phyloP scores from a whole-genome alignment of 2,113 vertebrate genomes.

The Sinosuthora webbiana region DNA sequence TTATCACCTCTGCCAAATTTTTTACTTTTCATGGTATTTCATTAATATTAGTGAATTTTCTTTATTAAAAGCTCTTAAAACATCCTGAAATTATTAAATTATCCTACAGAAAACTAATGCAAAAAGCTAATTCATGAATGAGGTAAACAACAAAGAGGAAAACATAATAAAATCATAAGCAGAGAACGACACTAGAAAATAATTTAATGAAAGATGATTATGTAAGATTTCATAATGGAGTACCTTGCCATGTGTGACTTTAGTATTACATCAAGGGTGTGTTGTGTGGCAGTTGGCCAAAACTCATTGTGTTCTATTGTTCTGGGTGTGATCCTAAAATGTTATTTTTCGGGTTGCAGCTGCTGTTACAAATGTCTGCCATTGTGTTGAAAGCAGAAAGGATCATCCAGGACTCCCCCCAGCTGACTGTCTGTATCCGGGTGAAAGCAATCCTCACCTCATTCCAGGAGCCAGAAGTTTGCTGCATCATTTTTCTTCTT shows the following conservation, averaged over 20 bases:
- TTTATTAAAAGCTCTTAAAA: background rate
- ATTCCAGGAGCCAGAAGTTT: background rate
- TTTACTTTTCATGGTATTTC: background rate
- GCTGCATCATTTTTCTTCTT: background rate
- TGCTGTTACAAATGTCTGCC: background rate
- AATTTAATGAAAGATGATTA: background rate
- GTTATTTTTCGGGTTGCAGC: background rate
- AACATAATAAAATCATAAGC: background rate
- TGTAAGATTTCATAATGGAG: constrained; percentile 36
- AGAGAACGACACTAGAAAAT: background rate
- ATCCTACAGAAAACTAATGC: background rate
- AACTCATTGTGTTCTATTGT: background rate
- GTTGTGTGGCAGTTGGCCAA: background rate
- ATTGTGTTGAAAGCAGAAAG: fast-evolving
- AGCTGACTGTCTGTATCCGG: background rate
- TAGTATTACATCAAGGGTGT: constrained; percentile 32
- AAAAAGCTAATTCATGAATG: background rate
- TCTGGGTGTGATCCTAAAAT: background rate
- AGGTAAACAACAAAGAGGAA: background rate
- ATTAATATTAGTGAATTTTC: background rate
- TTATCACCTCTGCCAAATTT: background rate
- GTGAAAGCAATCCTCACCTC: background rate
- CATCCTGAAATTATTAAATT: background rate
- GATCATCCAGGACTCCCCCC: background rate
- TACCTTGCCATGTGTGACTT: constrained; percentile 42